A percentile compares a stretch with the other conserved stretches of the same genome.
These are phyloP conservation scores for Syngnathus rostellatus DNA, from an alignment of 2,797 vertebrate genomes.

Conservation along the genomic window DNA sequence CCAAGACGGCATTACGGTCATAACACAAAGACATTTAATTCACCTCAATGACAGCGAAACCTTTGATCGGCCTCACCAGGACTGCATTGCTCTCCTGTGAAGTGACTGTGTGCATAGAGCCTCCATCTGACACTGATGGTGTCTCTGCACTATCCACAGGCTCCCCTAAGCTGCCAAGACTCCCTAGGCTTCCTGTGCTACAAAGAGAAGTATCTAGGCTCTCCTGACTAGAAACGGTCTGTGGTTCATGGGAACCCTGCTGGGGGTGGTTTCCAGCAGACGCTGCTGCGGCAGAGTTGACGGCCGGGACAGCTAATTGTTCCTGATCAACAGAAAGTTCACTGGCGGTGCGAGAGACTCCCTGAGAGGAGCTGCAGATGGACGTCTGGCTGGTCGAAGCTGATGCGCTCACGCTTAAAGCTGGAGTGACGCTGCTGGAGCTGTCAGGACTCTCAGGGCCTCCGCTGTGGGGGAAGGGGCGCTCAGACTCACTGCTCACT, in stretches of 20 bases:
- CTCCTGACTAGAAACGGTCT: constrained; percentile 91
- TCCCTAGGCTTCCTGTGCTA: constrained; percentile 90
- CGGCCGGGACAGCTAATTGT: constrained; percentile 63
- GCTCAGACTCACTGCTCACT: constrained; percentile 64
- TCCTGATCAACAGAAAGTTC: constrained; percentile 85
- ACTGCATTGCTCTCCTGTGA: constrained; percentile 80
- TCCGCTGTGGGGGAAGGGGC: constrained; percentile 55
- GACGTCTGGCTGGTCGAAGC: constrained; percentile 94
- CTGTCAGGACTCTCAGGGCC: constrained; percentile 83
- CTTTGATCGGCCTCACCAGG: constrained; percentile 82
- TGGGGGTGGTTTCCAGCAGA: constrained; percentile 57
- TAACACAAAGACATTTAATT: constrained; percentile 19
- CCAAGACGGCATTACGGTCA: not conserved
- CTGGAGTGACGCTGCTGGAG: constrained; percentile 85
- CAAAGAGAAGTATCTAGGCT: constrained; percentile 91
- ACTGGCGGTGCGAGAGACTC: constrained; percentile 80
- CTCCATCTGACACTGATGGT: constrained; percentile 76
- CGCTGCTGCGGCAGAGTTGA: constrained; percentile 66
- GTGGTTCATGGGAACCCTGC: constrained; percentile 75
- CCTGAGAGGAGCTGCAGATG: constrained; percentile 90
- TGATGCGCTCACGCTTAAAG: constrained; percentile 85
- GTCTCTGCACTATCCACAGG: constrained; percentile 81
- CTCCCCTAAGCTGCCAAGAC: constrained; percentile 88
- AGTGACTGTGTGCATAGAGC: constrained; percentile 82
- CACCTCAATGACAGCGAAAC: constrained; percentile 97